Base-by-base conservation (phyloP, 2,888 invertebrate species). In the Ophion obscuratus region DNA sequence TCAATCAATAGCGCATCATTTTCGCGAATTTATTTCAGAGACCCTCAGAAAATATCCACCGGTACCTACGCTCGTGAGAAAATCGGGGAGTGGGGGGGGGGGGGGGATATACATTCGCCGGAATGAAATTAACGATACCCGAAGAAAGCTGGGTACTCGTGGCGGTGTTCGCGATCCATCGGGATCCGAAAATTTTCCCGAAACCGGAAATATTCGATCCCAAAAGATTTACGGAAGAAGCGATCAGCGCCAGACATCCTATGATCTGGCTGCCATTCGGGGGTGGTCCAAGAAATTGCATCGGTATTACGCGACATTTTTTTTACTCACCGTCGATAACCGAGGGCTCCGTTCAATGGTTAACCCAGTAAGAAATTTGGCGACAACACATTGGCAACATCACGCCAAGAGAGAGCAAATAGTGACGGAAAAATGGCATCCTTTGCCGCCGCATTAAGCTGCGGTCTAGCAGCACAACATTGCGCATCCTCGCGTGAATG, bases 11-110 rank as follows among this genome's bases (percentile, higher is more conserved):
- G 2, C n/a, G 2, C 40, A 4, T 62, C 7, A 4, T 44, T 44
- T 53, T 14, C 53, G 4, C 14, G 17, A 17, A 9, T 40, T 61
- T 53, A 64, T 83, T 81, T 14, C 36, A 94, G 95, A 95, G 90
- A 94, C 95, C 0, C 88, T 95, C 31, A 91, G 95, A 24, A 92
- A 94, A 73, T 94, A 94, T 90, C 95, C 95, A 70, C 93, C 94
- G 2, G 90, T 92, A 0, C 87, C 91, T 11, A 74, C 89, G 7
- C 84, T 94, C 20, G 91, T 91, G 53, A 90, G 94, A 84, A 88
- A 89, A 62, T 93, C 94, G 10, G 86, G n/a, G n/a, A n/a, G n/a
- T n/a, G n/a, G n/a, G n/a, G n/a, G n/a, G n/a, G n/a, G n/a, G 87
- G 2, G 83, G 88, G 47, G 67, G 90, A 0, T 89, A 89, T 47